Percentiles rank a stretch among this genome's conserved stretches.
Evolutionary conservation across 2,797 vertebrate genomes (phyloP).

Genomic region (Dipus sagitta): DNA sequence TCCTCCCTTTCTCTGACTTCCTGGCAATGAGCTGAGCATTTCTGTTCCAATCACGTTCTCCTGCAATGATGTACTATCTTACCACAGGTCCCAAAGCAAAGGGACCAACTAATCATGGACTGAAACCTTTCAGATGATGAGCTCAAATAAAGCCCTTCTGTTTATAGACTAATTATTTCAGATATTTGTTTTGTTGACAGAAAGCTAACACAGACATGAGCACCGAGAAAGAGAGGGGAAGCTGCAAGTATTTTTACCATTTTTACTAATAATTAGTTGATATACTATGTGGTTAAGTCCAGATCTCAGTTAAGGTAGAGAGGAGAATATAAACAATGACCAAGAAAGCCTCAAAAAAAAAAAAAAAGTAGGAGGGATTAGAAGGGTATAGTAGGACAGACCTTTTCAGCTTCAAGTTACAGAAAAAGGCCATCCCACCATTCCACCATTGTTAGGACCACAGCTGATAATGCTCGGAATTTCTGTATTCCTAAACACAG

Average conservation of each 20-base stretch:
- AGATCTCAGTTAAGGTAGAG: not conserved
- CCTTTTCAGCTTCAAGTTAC: not conserved
- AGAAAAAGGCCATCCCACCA: not conserved
- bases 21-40: not conserved
- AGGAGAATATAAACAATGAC: not conserved
- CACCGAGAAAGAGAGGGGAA: accelerated
- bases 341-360: not conserved
- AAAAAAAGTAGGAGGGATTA: no score
- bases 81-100: not conserved
- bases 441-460: not conserved
- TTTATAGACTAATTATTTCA: not conserved
- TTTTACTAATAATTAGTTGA: not conserved
- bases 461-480: not conserved
- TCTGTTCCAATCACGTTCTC: not conserved
- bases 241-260: not conserved
- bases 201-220: not conserved
- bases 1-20: not conserved
- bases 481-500: not conserved
- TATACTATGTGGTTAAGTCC: not conserved
- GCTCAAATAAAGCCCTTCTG: not conserved
- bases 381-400: not conserved
- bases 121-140: not conserved
- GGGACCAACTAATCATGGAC: no score
- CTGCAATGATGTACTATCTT: not conserved
- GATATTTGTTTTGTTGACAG: not conserved